A percentile compares a stretch with the other conserved stretches of the same genome.
These are phyloP conservation scores for Scaptomyza polygonia DNA, from an alignment of 2,888 invertebrate species.

Conservation along the genomic window DNA sequence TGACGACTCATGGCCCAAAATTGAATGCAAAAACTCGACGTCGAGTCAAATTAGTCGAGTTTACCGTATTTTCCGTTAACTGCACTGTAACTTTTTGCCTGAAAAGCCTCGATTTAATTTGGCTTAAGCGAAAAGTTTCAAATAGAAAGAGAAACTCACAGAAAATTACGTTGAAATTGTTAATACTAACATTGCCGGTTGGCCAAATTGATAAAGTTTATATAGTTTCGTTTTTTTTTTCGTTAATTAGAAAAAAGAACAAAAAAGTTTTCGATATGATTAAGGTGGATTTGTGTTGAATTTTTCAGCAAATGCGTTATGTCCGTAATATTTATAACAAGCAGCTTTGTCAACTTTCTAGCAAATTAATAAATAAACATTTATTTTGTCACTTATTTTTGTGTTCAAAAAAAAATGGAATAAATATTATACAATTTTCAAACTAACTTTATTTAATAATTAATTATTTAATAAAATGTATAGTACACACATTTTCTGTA, in stretches of 20 bases:
- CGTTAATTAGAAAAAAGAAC: neutral
- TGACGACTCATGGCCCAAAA: conserved; percentile 44
- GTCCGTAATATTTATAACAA: no score
- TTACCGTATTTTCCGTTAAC: conserved; percentile 10
- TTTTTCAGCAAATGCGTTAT: no score
- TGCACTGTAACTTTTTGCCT: conserved; percentile 14
- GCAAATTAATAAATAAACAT: no score
- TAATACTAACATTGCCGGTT: neutral
- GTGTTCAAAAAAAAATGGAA: no score
- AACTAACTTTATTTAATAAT: no score
- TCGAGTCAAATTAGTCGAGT: conserved; percentile 15
- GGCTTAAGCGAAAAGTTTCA: conserved; percentile 14
- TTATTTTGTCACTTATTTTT: no score
- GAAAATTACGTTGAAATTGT: neutral
- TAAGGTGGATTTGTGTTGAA: no score
- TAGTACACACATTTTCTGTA: no score
- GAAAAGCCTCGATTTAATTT: conserved; percentile 27
- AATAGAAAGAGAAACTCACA: neutral
- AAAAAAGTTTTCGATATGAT: neutral
- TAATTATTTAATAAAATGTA: no score
- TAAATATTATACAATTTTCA: no score
- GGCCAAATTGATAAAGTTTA: conserved; percentile 7
- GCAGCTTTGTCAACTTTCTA: no score
- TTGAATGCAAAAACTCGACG: conserved; percentile 42
- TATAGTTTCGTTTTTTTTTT: neutral